Evolutionary conservation across 2,888 invertebrate species (phyloP), one percentile per base, ranked within the genome.

Genomic region (Scotopteryx bipunctaria): DNA sequence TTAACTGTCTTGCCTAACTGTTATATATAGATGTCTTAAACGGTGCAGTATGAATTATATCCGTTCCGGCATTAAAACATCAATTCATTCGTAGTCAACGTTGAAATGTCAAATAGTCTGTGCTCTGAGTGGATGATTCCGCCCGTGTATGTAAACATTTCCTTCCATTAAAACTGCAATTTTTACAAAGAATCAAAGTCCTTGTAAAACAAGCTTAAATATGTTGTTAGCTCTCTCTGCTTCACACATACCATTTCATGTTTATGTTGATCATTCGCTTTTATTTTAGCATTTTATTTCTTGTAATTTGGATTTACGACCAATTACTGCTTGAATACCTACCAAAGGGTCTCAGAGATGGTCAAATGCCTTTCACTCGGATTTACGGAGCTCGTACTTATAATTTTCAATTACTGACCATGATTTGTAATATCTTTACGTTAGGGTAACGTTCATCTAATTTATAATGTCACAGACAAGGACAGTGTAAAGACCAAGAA

Each of bases 1-100:
- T 60, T 71, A 67, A 69, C 67, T 52, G 59, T 59, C 64, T 62
- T 54, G 64, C 61, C 9, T 9, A 8, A 23, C 29, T 11, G 42
- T 40, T 15, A 36, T 17, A 23, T 14, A 5, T 13, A n/a, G 33
- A 16, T 9, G 35, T 19, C n/a, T 16, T 33, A 31, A 27, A 27
- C 11, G 9, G 27, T n/a, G n/a, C n/a, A n/a, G n/a, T n/a, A n/a
- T n/a, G n/a, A n/a, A n/a, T n/a, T n/a, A n/a, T n/a, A n/a, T n/a
- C n/a, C n/a, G n/a, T n/a, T n/a, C n/a, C n/a, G n/a, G n/a, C n/a
- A n/a, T n/a, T n/a, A n/a, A n/a, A n/a, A n/a, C n/a, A n/a, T n/a
- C n/a, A n/a, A n/a, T n/a, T n/a, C n/a, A n/a, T n/a, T n/a, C n/a
- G n/a, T n/a, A n/a, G n/a, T n/a, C n/a, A n/a, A n/a, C n/a, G n/a